Conservation (phyloP, 2,888 invertebrate species). For the Platerodrilus igneus region DNA sequence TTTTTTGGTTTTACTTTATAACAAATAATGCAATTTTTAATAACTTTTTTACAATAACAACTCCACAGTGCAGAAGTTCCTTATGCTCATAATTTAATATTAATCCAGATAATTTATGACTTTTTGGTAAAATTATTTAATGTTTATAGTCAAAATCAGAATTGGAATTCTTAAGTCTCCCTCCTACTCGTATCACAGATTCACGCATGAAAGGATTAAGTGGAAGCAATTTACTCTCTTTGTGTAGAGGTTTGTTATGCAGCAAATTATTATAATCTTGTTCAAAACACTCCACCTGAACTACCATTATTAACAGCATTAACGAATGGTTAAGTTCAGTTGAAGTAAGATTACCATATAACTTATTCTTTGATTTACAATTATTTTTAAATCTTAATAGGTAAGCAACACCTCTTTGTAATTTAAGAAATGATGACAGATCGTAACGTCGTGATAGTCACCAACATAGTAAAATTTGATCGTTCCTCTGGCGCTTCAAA, state of each 20-base stretch:
- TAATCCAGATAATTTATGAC: too few relatives aligned
- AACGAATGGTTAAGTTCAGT: constrained; percentile 1
- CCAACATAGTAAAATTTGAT: not conserved
- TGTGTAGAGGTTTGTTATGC: constrained; percentile 1
- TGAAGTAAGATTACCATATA: constrained; percentile 1
- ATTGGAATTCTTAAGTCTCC: too few relatives aligned
- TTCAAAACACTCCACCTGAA: constrained; percentile 3
- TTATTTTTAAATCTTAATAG: constrained; percentile 16
- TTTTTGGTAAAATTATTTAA: too few relatives aligned
- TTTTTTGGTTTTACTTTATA: too few relatives aligned
- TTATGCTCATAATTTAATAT: too few relatives aligned
- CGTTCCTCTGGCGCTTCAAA: constrained; percentile 3
- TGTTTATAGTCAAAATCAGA: too few relatives aligned
- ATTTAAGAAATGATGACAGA: constrained; percentile 6
- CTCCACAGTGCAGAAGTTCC: too few relatives aligned
- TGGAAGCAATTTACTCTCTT: constrained; percentile 10
- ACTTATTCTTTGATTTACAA: not conserved
- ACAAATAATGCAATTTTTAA: too few relatives aligned
- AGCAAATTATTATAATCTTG: not conserved
- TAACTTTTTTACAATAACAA: too few relatives aligned
- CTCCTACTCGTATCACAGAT: too few relatives aligned
- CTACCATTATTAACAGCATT: constrained; percentile 1
- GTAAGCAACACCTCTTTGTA: constrained; percentile 8
- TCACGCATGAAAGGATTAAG: constrained; percentile 21
- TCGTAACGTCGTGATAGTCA: not conserved